Percentiles rank a stretch among this genome's conserved stretches.
These are phyloP conservation scores for Enteromius mattozi DNA, from an alignment of 2,797 vertebrate species.

Conservation along the genomic window DNA sequence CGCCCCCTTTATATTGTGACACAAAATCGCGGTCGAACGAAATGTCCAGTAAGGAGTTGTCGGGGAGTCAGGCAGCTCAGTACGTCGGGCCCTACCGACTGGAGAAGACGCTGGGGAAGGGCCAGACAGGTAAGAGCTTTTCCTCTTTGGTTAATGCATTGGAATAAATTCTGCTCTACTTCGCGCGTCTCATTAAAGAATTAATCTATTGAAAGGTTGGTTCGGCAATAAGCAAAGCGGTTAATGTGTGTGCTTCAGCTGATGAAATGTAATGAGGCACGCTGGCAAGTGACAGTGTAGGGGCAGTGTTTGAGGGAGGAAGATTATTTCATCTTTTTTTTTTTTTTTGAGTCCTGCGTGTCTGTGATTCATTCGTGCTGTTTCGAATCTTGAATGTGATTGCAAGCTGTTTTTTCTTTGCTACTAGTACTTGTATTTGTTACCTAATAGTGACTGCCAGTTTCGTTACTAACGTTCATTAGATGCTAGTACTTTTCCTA, in stretches of 20 bases:
- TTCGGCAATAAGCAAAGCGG: not conserved
- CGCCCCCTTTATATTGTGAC: constrained; percentile 26
- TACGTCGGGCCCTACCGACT: constrained; percentile 92
- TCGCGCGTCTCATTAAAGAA: not conserved
- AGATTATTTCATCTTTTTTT: not conserved
- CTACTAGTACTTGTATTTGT: not conserved
- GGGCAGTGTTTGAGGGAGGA: not conserved
- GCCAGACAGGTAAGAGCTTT: constrained; percentile 87
- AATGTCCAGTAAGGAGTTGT: constrained; percentile 85
- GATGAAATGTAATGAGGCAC: constrained; percentile 6
- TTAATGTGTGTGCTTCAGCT: constrained; percentile 12
- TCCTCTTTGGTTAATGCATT: constrained; percentile 18
- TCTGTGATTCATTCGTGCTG: not conserved
- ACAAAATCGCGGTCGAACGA: constrained; percentile 54
- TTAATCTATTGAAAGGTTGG: constrained; percentile 11
- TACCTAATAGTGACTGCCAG: too few species aligned
- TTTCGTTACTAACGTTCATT: not conserved
- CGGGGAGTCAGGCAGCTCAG: constrained; percentile 83
- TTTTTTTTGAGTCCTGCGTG: not conserved
- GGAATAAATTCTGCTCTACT: constrained; percentile 27
- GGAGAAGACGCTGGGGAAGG: constrained; percentile 94
- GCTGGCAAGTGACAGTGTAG: not conserved
- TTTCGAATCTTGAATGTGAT: not conserved
- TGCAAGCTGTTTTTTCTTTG: not conserved
- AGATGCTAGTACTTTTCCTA: not conserved